Percentiles rank a stretch among this genome's conserved stretches.
Conservation (phyloP, 2,888 invertebrate species). For the Diaphora mendica region DNA sequence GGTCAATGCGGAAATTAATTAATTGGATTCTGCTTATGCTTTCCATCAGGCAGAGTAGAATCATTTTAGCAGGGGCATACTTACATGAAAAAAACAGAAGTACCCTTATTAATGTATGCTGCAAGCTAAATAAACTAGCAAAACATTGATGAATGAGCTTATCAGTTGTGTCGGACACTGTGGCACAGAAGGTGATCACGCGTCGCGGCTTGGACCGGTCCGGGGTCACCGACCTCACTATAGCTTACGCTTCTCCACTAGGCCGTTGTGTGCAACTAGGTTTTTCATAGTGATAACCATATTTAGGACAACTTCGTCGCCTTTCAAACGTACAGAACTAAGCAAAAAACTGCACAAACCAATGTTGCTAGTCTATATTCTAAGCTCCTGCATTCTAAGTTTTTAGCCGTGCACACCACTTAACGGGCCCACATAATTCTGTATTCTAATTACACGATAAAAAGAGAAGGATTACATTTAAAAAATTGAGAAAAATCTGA, state of each 20-base stretch:
- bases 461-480: too few relatives aligned
- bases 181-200: conserved; percentile 65
- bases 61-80: too few relatives aligned
- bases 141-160: conserved; percentile 58
- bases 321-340: conserved; percentile 32
- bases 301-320: conserved; percentile 54
- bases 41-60: too few relatives aligned
- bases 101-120: conserved; percentile 39
- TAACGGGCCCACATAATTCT: not conserved
- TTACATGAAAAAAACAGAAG: not conserved
- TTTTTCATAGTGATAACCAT: conserved; percentile 67
- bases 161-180: conserved; percentile 64
- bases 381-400: conserved; percentile 13
- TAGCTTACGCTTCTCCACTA: conserved; percentile 65
- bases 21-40: too few relatives aligned
- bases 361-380: conserved; percentile 29
- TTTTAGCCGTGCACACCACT: not conserved
- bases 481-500: too few relatives aligned
- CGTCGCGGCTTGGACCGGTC: conserved; percentile 78
- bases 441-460: not conserved
- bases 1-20: not conserved
- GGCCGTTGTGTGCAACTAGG: conserved; percentile 69
- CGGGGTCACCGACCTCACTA: conserved; percentile 72
- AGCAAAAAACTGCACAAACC: conserved; percentile 33
- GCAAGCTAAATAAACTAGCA: conserved; percentile 57